Conservation (phyloP, 2,888 invertebrate species). For the Orthosia gothica region DNA sequence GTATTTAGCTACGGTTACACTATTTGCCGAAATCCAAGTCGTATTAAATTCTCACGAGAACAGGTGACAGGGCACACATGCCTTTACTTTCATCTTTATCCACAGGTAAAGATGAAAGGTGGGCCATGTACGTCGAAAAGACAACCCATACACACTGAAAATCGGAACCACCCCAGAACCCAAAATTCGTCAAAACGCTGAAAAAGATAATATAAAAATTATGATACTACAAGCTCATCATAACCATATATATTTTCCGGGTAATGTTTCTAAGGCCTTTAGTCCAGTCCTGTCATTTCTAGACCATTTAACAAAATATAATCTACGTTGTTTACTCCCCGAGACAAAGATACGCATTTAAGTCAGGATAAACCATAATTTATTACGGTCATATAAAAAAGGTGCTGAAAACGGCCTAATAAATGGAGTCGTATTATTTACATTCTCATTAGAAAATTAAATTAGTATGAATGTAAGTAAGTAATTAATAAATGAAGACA, state of each 20-base stretch:
- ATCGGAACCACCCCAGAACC: neutral
- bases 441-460: conserved; percentile 67
- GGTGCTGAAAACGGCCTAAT: conserved; percentile 64
- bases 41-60: neutral
- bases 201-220: neutral
- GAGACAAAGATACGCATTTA: conserved; percentile 67
- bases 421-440: conserved; percentile 64
- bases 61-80: neutral
- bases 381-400: conserved; percentile 73
- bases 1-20: neutral
- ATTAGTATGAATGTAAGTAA: conserved; percentile 60
- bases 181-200: neutral
- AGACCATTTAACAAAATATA: conserved; percentile 62
- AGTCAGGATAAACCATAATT: conserved; percentile 71
- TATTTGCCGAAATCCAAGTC: neutral
- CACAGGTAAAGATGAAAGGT: neutral
- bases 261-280: conserved; percentile 35
- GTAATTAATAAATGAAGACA: conserved; percentile 50
- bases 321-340: conserved; percentile 62
- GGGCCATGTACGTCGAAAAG: too few species aligned
- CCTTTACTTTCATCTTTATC: too few species aligned
- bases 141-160: neutral
- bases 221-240: conserved; percentile 12
- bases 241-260: conserved; percentile 12
- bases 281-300: conserved; percentile 53